phyloP scores from a whole-genome alignment of 2,888 invertebrate genomes.

The Petrolisthes manimaculis region DNA sequence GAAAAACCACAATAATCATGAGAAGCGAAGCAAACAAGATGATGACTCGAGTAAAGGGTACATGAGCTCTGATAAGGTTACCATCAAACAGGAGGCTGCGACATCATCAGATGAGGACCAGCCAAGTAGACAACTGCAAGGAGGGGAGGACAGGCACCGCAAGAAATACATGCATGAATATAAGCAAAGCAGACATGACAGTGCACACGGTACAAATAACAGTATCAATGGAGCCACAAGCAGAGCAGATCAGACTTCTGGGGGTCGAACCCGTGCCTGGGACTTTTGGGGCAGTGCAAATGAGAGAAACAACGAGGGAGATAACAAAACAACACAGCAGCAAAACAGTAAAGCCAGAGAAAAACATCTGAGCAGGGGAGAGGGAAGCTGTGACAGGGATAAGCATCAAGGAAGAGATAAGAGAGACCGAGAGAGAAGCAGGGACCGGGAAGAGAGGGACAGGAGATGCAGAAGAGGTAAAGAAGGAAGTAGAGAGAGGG shows the following conservation, averaged over 20 bases:
- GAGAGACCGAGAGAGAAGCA: constrained; percentile 32
- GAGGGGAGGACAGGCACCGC: too few species aligned
- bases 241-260: background rate
- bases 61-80: constrained; percentile 7
- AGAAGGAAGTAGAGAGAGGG: constrained; percentile 14
- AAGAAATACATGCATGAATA: too few species aligned
- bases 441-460: background rate
- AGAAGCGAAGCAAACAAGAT: background rate
- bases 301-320: constrained; percentile 1
- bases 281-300: constrained; percentile 39
- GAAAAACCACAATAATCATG: background rate
- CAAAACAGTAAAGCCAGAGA: constrained; percentile 15
- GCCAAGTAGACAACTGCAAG: too few species aligned
- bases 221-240: background rate
- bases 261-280: constrained; percentile 23
- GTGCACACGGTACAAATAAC: too few species aligned
- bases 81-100: background rate
- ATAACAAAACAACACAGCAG: background rate
- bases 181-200: too few species aligned
- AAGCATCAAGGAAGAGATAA: constrained; percentile 5
- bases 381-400: background rate
- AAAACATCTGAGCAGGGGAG: background rate
- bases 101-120: too few species aligned
- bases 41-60: constrained; percentile 11
- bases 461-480: background rate